phyloP scores from a whole-genome alignment of 1,140 invertebrate genomes.

The Pachyrhynchus sulphureomaculatus region DNA sequence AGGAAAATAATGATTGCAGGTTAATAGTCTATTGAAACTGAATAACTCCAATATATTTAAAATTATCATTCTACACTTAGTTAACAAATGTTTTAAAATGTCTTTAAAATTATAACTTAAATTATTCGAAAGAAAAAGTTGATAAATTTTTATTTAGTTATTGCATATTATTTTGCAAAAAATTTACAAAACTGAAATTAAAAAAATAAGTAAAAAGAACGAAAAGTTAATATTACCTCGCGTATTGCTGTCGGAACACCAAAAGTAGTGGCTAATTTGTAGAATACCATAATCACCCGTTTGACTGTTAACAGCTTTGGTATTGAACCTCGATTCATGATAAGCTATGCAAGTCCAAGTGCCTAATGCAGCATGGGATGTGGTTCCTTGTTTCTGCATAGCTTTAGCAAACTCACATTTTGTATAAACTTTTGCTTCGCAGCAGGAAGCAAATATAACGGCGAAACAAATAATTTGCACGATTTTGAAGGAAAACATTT shows the following conservation, averaged over 20 bases:
- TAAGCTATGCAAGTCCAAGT: constrained; percentile 36
- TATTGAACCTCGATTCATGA: constrained; percentile 34
- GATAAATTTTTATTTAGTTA: too few species aligned
- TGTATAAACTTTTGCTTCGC: constrained; percentile 14
- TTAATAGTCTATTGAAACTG: too few species aligned
- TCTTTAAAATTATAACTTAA: too few species aligned
- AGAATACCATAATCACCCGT: constrained; percentile 35
- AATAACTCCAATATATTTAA: too few species aligned
- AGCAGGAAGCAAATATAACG: too few species aligned
- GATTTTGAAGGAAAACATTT: neutral
- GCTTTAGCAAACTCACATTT: constrained; percentile 29
- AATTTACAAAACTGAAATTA: neutral
- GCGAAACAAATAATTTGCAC: neutral
- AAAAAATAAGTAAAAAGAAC: constrained; percentile 5
- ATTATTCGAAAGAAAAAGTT: too few species aligned
- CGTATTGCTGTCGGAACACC: constrained; percentile 25
- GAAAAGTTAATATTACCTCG: constrained; percentile 28
- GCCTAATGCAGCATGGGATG: neutral
- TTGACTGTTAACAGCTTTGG: constrained; percentile 17
- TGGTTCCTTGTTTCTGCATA: constrained; percentile 2
- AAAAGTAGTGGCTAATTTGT: constrained; percentile 33
- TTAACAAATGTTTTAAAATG: too few species aligned
- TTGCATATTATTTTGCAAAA: too few species aligned
- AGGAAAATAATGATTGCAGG: too few species aligned
- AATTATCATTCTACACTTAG: too few species aligned